A percentile compares a stretch with the other conserved stretches of the same genome.
Conservation (phyloP, 2,113 vertebrate genomes). For the Clarias gariepinus region DNA sequence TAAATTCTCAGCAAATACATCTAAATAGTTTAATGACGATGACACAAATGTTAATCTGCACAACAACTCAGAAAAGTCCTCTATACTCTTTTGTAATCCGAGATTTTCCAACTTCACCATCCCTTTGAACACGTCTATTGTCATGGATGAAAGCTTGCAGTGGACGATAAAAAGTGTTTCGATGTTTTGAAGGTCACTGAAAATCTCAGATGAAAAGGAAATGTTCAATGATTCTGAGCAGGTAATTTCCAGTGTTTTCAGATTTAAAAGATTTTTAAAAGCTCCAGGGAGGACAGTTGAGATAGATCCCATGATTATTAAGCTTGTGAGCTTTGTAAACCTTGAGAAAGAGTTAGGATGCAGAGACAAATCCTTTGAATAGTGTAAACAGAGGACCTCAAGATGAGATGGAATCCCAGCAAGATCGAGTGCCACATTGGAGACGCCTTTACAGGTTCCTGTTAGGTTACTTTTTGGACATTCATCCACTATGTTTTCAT, state of each 20-base stretch:
- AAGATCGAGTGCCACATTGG: not conserved
- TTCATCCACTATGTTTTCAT: not conserved
- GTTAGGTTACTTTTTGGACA: constrained; percentile 27
- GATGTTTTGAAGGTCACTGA: constrained; percentile 6
- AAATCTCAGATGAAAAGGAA: not conserved
- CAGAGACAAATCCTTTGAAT: not conserved
- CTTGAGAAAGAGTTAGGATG: not conserved
- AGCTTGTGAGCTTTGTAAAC: not conserved
- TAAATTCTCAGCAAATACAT: not conserved
- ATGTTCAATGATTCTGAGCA: rapidly evolving
- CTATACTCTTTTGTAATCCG: rapidly evolving
- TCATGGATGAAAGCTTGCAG: not conserved
- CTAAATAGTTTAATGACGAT: not conserved
- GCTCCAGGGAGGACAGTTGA: constrained; percentile 1
- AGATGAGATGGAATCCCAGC: not conserved
- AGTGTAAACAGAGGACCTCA: not conserved
- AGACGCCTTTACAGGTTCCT: not conserved
- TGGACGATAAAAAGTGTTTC: not conserved
- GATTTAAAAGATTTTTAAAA: not conserved
- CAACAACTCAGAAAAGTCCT: constrained; percentile 18
- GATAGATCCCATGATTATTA: not conserved
- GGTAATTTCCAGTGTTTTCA: not conserved
- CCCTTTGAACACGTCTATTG: not conserved
- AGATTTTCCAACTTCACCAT: not conserved
- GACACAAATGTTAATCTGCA: constrained; percentile 25